Percentiles rank a stretch among this genome's conserved stretches.
These are phyloP conservation scores for Morpho deidamia DNA, from an alignment of 2,888 invertebrate genomes.

Conservation along the genomic window DNA sequence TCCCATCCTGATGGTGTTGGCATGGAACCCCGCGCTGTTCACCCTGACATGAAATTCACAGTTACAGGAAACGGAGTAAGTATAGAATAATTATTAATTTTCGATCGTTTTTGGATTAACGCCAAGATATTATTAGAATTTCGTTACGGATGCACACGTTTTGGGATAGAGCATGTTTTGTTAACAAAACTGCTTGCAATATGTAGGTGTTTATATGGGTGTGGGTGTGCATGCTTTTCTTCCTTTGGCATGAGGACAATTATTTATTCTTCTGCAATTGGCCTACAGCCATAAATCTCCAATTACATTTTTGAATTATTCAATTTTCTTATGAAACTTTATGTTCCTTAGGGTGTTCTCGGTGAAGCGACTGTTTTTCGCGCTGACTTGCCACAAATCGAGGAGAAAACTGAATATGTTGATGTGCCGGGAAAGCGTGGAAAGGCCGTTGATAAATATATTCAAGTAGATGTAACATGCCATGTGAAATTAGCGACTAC, in stretches of 20 bases:
- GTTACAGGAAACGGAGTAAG: conserved; percentile 80
- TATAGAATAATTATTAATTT: conserved; percentile 6
- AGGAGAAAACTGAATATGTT: conserved; percentile 80
- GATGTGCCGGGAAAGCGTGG: conserved; percentile 65
- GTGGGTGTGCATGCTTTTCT: neutral
- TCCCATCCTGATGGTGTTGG: conserved; percentile 85
- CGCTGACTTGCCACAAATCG: conserved; percentile 82
- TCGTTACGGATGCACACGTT: conserved; percentile 3
- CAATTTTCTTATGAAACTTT: conserved; percentile 2
- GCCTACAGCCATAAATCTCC: conserved; percentile 29
- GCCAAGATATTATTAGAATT: conserved; percentile 10
- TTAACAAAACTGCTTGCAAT: neutral
- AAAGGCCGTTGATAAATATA: conserved; percentile 79
- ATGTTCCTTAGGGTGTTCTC: conserved; percentile 59
- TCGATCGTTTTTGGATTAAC: conserved; percentile 3
- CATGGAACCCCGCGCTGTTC: conserved; percentile 82
- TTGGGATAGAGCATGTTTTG: conserved; percentile 2
- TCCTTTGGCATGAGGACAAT: conserved; percentile 9
- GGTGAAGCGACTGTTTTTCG: conserved; percentile 84
- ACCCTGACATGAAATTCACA: conserved; percentile 81
- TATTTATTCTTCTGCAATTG: conserved; percentile 25
- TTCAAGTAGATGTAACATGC: conserved; percentile 83
- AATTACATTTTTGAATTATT: neutral
- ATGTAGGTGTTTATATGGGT: neutral
- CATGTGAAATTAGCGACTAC: conserved; percentile 80